Conservation (phyloP, 2,888 invertebrate species). For the Amphipoea lucens region DNA sequence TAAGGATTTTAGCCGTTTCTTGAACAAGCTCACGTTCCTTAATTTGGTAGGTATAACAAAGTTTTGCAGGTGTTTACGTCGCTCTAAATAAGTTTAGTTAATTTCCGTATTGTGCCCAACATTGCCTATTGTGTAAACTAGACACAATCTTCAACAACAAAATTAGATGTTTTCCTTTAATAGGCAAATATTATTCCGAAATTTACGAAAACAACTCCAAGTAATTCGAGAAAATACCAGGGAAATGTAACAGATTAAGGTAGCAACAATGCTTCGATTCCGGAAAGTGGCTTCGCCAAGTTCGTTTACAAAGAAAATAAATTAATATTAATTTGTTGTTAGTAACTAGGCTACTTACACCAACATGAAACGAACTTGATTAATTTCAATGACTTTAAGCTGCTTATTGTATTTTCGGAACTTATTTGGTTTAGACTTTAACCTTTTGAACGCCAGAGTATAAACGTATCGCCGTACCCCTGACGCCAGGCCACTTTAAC, state of each 20-base stretch:
- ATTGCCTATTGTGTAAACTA: not conserved
- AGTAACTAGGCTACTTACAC: conserved; percentile 3
- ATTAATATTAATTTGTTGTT: conserved; percentile 25
- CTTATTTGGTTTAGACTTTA: conserved; percentile 2
- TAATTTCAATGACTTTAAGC: conserved; percentile 1
- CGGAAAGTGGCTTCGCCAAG: conserved; percentile 3
- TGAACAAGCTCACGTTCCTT: not conserved
- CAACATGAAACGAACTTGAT: not conserved
- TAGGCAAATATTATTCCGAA: conserved; percentile 4
- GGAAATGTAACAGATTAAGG: conserved; percentile 16
- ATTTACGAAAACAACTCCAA: not conserved
- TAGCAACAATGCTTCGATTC: conserved; percentile 17
- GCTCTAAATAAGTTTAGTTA: not conserved
- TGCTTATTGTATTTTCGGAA: not conserved
- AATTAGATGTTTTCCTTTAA: conserved; percentile 8
- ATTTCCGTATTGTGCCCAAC: not conserved
- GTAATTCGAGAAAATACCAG: not conserved
- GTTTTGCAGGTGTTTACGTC: not conserved
- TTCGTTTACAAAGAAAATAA: conserved; percentile 21
- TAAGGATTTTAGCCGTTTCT: too few species aligned
- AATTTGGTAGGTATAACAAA: not conserved
- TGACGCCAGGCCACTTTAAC: too few species aligned
- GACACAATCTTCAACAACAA: not conserved
- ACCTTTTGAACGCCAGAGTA: too few species aligned
- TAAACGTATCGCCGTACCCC: too few species aligned